These are phyloP conservation scores for Cliona cf. orientalis DNA, from an alignment of 37 sponge, comb jelly and placozoan species.

Conservation along the genomic window DNA sequence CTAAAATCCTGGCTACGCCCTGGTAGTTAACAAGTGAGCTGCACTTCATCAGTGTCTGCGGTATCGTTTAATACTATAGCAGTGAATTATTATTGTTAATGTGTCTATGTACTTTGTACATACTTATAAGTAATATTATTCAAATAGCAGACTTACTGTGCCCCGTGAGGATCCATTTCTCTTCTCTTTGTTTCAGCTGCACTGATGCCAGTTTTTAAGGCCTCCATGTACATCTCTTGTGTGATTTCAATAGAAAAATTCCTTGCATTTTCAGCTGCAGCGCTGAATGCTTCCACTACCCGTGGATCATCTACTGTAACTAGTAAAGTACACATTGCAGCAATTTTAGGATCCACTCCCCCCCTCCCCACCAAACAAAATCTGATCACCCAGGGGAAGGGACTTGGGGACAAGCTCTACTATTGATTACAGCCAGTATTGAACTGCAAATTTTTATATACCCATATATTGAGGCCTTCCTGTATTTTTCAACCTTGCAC, in stretches of 20 bases:
- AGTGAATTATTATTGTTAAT: too few relatives aligned
- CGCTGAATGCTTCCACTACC: constrained; percentile 65
- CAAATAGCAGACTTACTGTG: constrained; percentile 29
- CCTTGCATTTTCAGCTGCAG: constrained; percentile 48
- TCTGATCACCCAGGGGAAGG: too few relatives aligned
- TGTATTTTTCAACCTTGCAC: too few relatives aligned
- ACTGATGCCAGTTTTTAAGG: constrained; percentile 42
- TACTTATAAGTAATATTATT: too few relatives aligned
- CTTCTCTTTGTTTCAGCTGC: constrained; percentile 61
- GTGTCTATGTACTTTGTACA: too few relatives aligned
- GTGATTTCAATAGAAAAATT: constrained; percentile 22
- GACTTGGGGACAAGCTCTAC: not conserved
- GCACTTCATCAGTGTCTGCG: too few relatives aligned
- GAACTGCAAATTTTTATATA: not conserved
- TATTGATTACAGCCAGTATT: not conserved
- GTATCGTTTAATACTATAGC: too few relatives aligned
- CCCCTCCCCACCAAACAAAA: too few relatives aligned
- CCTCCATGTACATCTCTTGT: constrained; percentile 79
- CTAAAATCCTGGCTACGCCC: too few relatives aligned
- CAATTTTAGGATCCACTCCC: too few relatives aligned
- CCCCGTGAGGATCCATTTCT: not conserved
- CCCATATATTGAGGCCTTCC: not conserved
- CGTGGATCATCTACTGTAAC: constrained; percentile 76
- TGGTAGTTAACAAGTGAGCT: too few relatives aligned
- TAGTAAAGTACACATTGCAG: too few relatives aligned